Evolutionary conservation across 2,113 vertebrate species (phyloP).

Genomic region (Misgurnus anguillicaudatus): DNA sequence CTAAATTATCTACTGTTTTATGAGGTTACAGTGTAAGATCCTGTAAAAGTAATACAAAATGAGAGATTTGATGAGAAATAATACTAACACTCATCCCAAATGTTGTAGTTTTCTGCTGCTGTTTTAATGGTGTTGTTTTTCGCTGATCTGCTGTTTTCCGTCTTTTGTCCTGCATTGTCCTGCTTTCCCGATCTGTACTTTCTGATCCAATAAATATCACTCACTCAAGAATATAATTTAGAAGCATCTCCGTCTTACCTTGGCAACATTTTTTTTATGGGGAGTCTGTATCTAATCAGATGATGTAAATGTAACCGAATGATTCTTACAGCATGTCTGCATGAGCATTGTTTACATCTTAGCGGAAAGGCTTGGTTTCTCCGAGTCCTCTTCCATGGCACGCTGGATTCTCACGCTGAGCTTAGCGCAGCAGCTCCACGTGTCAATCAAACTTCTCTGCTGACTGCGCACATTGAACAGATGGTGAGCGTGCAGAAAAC

Average conservation of each 20-base stretch:
- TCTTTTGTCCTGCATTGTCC: conserved; percentile 20
- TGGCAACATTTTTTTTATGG: not conserved
- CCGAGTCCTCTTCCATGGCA: conserved; percentile 22
- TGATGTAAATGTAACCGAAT: not conserved
- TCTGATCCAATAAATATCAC: not conserved
- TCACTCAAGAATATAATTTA: not conserved
- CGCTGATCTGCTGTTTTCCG: conserved; percentile 1
- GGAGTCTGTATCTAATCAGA: not conserved
- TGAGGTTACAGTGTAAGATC: not conserved
- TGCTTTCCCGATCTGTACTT: not conserved
- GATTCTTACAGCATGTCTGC: not conserved
- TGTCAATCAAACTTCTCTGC: conserved; percentile 22
- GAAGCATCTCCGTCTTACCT: not conserved
- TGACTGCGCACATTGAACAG: conserved; percentile 7
- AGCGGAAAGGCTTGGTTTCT: conserved; percentile 28
- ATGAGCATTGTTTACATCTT: not conserved
- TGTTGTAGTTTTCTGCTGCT: not conserved
- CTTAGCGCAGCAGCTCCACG: conserved; percentile 24
- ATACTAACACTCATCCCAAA: conserved; percentile 9
- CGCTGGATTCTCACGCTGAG: conserved; percentile 1
- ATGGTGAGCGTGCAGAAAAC: conserved; percentile 2
- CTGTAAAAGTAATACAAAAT: conserved; percentile 36
- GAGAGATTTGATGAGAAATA: conserved; percentile 13
- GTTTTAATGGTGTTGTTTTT: conserved; percentile 28
- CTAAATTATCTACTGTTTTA: not conserved